A percentile compares a stretch with the other conserved stretches of the same genome.
These are phyloP conservation scores for Cebidichthys violaceus DNA, from an alignment of 2,113 vertebrate species.

Conservation along the genomic window DNA sequence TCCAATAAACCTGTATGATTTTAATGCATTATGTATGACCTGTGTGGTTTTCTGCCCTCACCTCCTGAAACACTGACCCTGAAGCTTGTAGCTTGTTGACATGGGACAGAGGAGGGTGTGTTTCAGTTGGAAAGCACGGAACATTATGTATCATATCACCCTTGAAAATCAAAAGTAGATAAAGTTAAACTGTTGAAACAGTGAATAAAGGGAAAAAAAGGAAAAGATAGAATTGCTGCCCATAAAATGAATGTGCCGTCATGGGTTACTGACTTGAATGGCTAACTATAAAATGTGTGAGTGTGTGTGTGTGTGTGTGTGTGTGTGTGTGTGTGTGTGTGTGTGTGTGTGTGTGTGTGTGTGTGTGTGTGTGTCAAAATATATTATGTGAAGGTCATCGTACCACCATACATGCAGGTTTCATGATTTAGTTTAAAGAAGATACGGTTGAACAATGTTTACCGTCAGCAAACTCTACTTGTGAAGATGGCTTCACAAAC, in stretches of 20 bases:
- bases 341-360: not conserved
- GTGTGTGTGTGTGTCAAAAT: not conserved
- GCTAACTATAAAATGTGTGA: not conserved
- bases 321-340: not conserved
- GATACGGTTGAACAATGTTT: not conserved
- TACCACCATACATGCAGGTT: not conserved
- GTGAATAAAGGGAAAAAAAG: not conserved
- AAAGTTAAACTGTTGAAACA: not conserved
- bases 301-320: not conserved
- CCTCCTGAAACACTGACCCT: constrained; percentile 38
- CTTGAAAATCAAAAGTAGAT: constrained; percentile 31
- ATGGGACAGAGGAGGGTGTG: not conserved
- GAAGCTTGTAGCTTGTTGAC: constrained; percentile 44
- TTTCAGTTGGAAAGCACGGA: not conserved
- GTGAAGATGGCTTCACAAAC: not conserved
- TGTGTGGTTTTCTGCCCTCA: constrained; percentile 33
- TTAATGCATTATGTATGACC: constrained; percentile 51
- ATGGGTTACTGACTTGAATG: too few species aligned
- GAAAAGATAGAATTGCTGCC: not conserved
- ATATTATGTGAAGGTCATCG: not conserved
- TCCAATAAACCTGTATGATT: constrained; percentile 18
- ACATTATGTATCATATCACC: constrained; percentile 3
- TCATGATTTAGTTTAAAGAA: not conserved
- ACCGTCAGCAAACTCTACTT: not conserved
- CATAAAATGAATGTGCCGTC: not conserved